These are phyloP conservation scores for Macrostomum lignano DNA, from an alignment of 1,140 invertebrate genomes.

Conservation along the genomic window DNA sequence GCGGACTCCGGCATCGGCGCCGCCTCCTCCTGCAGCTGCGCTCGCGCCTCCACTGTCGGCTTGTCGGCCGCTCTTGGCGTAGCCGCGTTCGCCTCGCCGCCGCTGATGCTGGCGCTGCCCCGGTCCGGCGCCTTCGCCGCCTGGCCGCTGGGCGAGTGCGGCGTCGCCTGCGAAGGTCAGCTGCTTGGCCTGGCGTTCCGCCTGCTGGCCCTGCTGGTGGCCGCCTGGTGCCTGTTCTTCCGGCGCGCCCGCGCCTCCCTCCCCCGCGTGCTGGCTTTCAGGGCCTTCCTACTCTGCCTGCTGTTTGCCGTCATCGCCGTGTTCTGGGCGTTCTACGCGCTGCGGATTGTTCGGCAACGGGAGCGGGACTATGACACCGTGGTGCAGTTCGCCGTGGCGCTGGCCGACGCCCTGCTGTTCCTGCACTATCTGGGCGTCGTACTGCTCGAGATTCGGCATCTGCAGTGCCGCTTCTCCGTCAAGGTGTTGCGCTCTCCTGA, in stretches of 20 bases:
- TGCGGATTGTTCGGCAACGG: constrained; percentile 38
- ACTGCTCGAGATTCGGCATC: constrained; percentile 59
- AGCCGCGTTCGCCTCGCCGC: no score
- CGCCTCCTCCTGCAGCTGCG: no score
- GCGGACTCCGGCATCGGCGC: no score
- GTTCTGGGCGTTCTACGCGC: constrained; percentile 86
- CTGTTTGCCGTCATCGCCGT: constrained; percentile 69
- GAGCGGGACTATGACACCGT: constrained; percentile 32
- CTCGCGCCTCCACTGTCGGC: no score
- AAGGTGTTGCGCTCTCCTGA: constrained; percentile 73
- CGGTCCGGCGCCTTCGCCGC: no score
- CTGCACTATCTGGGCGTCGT: constrained; percentile 76
- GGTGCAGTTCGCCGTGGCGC: constrained; percentile 58
- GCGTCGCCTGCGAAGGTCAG: constrained; percentile 57
- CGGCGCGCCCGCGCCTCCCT: constrained; percentile 38
- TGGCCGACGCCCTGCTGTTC: constrained; percentile 66
- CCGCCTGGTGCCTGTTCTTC: constrained; percentile 51
- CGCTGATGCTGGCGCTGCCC: no score
- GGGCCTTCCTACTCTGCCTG: constrained; percentile 53
- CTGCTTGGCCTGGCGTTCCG: constrained; percentile 68
- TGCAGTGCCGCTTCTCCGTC: constrained; percentile 59
- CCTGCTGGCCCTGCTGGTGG: constrained; percentile 56
- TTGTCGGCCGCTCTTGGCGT: no score
- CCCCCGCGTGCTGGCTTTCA: constrained; percentile 65
- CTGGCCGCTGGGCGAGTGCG: constrained; percentile 37